Evolutionary conservation across 2,113 vertebrate species (phyloP), one percentile per base, ranked within the genome.

Genomic region (Nyctereutes procyonoides): DNA sequence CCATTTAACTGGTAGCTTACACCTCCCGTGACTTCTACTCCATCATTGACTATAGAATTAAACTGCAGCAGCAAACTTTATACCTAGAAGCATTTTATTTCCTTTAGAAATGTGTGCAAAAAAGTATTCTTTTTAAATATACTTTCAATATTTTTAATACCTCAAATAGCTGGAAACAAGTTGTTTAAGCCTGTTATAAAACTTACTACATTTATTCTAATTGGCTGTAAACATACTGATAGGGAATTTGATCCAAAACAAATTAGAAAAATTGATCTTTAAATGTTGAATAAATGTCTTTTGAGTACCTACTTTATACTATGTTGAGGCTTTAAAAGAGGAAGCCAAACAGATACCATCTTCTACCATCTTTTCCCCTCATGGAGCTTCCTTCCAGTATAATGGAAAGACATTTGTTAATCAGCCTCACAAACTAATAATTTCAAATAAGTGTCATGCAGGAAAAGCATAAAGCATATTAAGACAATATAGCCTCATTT

Each of bases 41-140:
- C 35, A 10, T 97, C 58, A 26, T 87, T 79, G 93, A 58, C 22
- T 51, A 84, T 90, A 97, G 90, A 97, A 74, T 89, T 95, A 77
- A 96, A 82, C 28, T 88, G 55, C 14, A 67, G 38, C 32, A 77
- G 32, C 76, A 86, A 71, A 86, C 20, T 77, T 67, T n/a, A 71
- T 71, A 73, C 30, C 35, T 86, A 83, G 69, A 80, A 79, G 26
- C 38, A 60, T 88, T 84, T 79, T 95, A 43, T 94, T 95, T 58
- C n/a, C 20, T 48, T 63, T 32, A 65, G 10, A 63, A 22, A 65
- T 65, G 38, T 48, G 17, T 96, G 48, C 8, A 32, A 79, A 32
- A 73, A 63, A 69, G 2, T 43, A 74, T 3, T 71, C 20, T 74
- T 79, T 56, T 60, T 65, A 81, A 73, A 67, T 58, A 65, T 15